Evolutionary conservation across 2,113 vertebrate genomes (phyloP).

Genomic region (Erythrolamprus reginae): DNA sequence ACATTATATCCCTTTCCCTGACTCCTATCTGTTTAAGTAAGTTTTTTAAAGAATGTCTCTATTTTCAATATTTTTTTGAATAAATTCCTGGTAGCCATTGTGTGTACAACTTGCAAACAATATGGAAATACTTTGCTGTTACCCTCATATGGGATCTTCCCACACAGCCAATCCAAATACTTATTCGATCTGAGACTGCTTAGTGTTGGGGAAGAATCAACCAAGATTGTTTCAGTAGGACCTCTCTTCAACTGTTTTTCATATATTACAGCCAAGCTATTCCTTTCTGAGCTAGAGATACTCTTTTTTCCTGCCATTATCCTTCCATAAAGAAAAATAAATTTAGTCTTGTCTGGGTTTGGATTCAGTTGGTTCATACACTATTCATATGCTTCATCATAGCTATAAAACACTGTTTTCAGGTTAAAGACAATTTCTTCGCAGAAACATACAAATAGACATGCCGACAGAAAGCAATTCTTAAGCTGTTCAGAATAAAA

Average conservation of each 20-base stretch:
- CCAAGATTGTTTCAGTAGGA: not conserved
- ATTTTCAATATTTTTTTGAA: not conserved
- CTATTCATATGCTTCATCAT: not conserved
- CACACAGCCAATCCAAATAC: not conserved
- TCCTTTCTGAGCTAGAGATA: not conserved
- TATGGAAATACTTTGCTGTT: not conserved
- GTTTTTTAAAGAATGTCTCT: not conserved
- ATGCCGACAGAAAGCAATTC: not conserved
- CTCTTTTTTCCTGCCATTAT: not conserved
- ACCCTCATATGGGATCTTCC: not conserved
- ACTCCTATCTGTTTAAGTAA: not conserved
- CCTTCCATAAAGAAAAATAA: not conserved
- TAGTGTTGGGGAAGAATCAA: not conserved
- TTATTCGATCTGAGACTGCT: not conserved
- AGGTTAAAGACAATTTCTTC: not conserved
- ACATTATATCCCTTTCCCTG: not conserved
- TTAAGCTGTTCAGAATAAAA: not conserved
- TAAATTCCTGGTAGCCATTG: not conserved
- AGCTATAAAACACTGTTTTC: not conserved
- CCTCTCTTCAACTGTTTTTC: not conserved
- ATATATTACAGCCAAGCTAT: not conserved
- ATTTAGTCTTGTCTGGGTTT: not conserved
- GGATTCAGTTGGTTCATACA: not conserved
- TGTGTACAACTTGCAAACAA: not conserved
- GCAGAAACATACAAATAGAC: not conserved